phyloP scores from a whole-genome alignment of 2,113 vertebrate genomes.

The Nothocercus julius region DNA sequence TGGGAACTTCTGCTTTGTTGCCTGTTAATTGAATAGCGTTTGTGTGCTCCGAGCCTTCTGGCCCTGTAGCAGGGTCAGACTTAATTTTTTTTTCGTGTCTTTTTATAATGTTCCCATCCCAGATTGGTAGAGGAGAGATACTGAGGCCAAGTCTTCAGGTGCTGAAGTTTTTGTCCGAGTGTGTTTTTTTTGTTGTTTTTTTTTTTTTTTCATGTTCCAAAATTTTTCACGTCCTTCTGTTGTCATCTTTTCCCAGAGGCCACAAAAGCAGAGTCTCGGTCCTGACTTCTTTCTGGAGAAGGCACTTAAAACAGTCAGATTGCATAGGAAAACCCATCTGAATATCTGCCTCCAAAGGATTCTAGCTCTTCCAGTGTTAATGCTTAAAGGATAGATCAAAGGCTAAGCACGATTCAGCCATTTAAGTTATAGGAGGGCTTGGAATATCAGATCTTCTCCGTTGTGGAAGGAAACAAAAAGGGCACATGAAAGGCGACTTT shows the following conservation, averaged over 20 bases:
- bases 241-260: neutral
- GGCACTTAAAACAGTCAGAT: neutral
- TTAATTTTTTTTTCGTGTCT: neutral
- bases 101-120: neutral
- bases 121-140: neutral
- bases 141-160: neutral
- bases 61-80: neutral
- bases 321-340: neutral
- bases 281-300: neutral
- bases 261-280: accelerated
- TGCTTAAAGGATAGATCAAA: neutral
- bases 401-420: neutral
- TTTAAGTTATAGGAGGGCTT: neutral
- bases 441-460: neutral
- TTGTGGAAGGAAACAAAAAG: neutral
- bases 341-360: neutral
- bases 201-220: neutral
- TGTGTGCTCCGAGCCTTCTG: neutral
- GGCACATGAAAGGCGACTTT: neutral
- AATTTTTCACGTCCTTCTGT: too few relatives aligned
- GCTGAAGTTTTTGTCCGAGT: neutral
- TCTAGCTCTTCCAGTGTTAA: neutral
- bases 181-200: neutral
- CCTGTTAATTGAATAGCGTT: neutral
- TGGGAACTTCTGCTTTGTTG: neutral